These are phyloP conservation scores for Apamea anceps DNA, from an alignment of 2,888 invertebrate genomes.

Conservation along the genomic window DNA sequence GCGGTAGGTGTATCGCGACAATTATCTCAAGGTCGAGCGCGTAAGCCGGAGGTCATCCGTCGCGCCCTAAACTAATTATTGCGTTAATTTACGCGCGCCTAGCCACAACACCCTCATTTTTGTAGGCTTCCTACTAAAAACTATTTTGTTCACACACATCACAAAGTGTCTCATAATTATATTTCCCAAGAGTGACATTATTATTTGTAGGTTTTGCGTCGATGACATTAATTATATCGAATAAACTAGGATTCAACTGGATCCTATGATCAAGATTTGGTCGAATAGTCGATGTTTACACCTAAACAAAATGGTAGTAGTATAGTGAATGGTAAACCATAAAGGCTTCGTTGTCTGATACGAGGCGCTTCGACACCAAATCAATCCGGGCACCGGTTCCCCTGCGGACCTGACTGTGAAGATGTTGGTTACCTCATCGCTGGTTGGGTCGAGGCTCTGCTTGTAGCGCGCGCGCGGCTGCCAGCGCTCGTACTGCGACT, in stretches of 20 bases:
- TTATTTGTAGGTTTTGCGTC: background rate
- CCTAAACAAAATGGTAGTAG: background rate
- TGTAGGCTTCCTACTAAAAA: slow-evolving; percentile 26
- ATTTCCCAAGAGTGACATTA: background rate
- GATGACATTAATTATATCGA: background rate
- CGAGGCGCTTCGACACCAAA: background rate
- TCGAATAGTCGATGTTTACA: background rate
- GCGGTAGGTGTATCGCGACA: slow-evolving; percentile 15
- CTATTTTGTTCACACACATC: background rate
- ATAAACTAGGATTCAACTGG: background rate
- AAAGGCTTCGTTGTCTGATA: background rate
- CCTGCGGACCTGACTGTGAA: background rate
- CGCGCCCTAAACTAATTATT: slow-evolving; percentile 61
- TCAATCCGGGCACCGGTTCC: background rate
- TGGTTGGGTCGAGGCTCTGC: slow-evolving; percentile 98
- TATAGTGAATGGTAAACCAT: background rate
- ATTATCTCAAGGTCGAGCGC: slow-evolving; percentile 52
- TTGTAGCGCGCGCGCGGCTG: slow-evolving; percentile 99
- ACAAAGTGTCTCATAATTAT: background rate
- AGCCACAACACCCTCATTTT: slow-evolving; percentile 8
- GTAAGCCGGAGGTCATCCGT: slow-evolving; percentile 50
- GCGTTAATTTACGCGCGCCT: slow-evolving; percentile 37
- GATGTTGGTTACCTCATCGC: slow-evolving; percentile 93
- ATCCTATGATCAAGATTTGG: background rate
- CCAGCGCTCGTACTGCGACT: slow-evolving; percentile 99